These are phyloP conservation scores for Dioctria rufipes DNA, from an alignment of 2,888 invertebrate species.

Conservation along the genomic window DNA sequence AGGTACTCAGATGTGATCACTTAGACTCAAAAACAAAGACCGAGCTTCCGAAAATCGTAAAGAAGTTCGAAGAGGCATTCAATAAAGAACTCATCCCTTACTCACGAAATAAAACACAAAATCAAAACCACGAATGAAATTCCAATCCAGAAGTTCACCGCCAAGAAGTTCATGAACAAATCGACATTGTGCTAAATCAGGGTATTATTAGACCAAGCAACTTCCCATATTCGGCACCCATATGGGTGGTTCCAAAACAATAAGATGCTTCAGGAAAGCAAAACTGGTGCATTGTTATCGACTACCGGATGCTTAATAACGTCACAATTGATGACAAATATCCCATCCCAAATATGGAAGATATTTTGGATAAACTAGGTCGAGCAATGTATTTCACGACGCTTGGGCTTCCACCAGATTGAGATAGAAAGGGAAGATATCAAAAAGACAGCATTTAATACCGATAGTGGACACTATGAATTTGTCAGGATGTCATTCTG, in stretches of 20 bases:
- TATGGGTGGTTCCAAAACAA: not conserved
- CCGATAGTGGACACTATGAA: no score
- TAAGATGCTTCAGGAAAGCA: conserved; percentile 18
- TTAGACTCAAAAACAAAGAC: not conserved
- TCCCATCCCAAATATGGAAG: conserved; percentile 60
- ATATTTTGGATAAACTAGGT: conserved; percentile 62
- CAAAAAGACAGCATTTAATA: conserved; percentile 62
- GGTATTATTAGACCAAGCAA: not conserved
- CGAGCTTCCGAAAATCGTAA: not conserved
- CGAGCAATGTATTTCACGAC: conserved; percentile 61
- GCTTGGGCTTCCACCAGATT: conserved; percentile 63
- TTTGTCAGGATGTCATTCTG: no score
- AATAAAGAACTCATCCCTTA: no score
- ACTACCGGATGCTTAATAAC: conserved; percentile 52
- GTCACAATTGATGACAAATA: conserved; percentile 61
- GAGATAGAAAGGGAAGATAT: conserved; percentile 60
- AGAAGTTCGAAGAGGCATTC: no score
- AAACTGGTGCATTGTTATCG: conserved; percentile 44
- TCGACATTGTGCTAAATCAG: not conserved
- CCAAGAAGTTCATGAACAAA: not conserved
- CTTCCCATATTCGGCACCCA: conserved; percentile 17
- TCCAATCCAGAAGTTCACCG: conserved; percentile 39
- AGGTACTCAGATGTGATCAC: not conserved
- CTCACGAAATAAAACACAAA: not conserved
- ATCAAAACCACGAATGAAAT: not conserved